Evolutionary conservation across 1,140 invertebrate genomes (phyloP).

Genomic region (Polyergus mexicanus): DNA sequence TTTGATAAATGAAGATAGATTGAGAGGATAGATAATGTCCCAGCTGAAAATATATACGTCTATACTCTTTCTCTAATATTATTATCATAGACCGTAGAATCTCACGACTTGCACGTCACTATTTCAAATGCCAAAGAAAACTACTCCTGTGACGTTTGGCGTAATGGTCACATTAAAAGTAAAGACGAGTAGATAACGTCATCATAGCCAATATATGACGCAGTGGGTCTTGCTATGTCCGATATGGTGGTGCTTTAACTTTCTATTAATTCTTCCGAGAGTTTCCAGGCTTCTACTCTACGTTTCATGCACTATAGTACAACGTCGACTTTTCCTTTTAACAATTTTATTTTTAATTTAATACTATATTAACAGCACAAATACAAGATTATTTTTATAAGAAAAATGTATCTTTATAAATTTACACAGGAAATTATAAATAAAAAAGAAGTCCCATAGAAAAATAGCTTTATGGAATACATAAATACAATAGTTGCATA

Average conservation of each 20-base stretch:
- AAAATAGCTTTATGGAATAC: neutral
- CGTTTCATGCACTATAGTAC: neutral
- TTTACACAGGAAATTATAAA: neutral
- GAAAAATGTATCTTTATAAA: conserved; percentile 1
- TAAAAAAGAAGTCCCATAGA: neutral
- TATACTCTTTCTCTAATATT: conserved; percentile 23
- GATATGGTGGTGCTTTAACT: conserved; percentile 24
- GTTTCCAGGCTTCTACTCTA: neutral
- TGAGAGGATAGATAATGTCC: neutral
- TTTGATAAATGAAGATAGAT: conserved; percentile 23
- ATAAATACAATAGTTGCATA: conserved; percentile 4
- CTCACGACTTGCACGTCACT: conserved; percentile 23
- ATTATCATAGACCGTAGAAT: conserved; percentile 11
- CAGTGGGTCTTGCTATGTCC: conserved; percentile 43
- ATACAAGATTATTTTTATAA: neutral
- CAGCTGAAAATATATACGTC: conserved; percentile 28
- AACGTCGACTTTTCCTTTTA: neutral
- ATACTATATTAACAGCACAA: neutral
- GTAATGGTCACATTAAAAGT: conserved; percentile 48
- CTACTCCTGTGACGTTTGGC: conserved; percentile 56
- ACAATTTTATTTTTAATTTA: conserved; percentile 7
- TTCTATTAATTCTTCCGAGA: conserved; percentile 45
- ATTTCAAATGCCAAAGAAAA: conserved; percentile 58
- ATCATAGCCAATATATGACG: conserved; percentile 28
- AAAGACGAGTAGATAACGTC: conserved; percentile 31